phyloP scores from a whole-genome alignment of 1,140 invertebrate genomes.

The Drosophila sturtevanti region DNA sequence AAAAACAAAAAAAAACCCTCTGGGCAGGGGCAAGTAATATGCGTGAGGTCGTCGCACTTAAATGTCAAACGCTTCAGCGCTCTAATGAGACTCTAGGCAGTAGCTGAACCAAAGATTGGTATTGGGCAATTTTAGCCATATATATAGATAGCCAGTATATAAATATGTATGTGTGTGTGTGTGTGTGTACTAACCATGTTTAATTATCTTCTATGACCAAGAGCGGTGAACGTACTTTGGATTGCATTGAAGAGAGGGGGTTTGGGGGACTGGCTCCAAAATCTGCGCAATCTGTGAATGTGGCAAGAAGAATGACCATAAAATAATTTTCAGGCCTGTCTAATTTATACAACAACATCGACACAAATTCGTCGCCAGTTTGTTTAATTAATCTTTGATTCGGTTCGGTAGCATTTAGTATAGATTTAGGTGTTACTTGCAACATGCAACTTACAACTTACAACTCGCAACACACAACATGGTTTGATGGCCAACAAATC shows the following conservation, averaged over 20 bases:
- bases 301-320: conserved; percentile 78
- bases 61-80: conserved; percentile 72
- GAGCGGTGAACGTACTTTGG: conserved; percentile 43
- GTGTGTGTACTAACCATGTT: neutral
- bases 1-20: neutral
- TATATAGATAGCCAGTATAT: neutral
- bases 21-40: conserved; percentile 20
- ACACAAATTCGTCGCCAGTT: conserved; percentile 21
- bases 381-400: conserved; percentile 6
- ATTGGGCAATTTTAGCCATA: conserved; percentile 29
- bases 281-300: conserved; percentile 51
- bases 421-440: neutral
- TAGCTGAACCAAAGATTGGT: conserved; percentile 27
- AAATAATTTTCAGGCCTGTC: conserved; percentile 58
- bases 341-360: conserved; percentile 46
- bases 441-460: conserved; percentile 23
- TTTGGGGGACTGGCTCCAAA: conserved; percentile 24
- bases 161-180: neutral
- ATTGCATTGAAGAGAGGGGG: too few species aligned
- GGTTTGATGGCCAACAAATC: conserved; percentile 28
- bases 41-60: conserved; percentile 64
- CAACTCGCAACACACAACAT: conserved; percentile 24
- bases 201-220: conserved; percentile 24
- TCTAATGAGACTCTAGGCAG: conserved; percentile 55
- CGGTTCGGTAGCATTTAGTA: neutral